Base-by-base conservation (phyloP, 2,113 vertebrate species). In the Tragelaphus buxtoni region DNA sequence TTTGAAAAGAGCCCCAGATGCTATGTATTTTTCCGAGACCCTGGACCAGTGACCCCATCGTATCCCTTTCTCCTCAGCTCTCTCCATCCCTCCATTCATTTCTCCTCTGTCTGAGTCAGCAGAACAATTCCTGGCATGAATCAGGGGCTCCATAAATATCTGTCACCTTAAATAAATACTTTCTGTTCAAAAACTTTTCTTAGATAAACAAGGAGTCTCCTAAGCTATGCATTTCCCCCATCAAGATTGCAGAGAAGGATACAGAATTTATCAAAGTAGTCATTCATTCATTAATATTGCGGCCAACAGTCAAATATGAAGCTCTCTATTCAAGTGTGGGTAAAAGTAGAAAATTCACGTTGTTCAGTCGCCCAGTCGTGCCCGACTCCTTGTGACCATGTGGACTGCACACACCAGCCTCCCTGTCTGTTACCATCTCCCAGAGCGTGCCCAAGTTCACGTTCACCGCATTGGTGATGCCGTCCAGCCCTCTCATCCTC, bases 41-140 rank as follows among this genome's bases (percentile, higher is more conserved):
- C 3, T 11, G 12, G 39, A 49, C n/a, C 1, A 1, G 7, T 11
- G 24, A 9, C 8, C 3, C 6, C 22, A 77, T 1, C 5, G 60
- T 13, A 18, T 12, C 12, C 26, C 53, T 14, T 4, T 47, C 16
- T 28, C 51, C 32, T 79, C 5, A 3, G 39, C 5, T 83, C 12
- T 53, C 20, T 13, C 24, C 6, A 35, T 8, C 9, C 16, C 60
- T 63, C 24, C 39, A 13, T 30, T 18, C 79, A 35, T 47, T 53
- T 53, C 16, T 58, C 3, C 47, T 4, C 7, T 3, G 4, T 5
- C 20, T 16, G 35, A 65, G 51, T 10, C 42, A 60, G 39, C 1
- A 92, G 69, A 86, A 51, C 17, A 65, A 56, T n/a, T 80, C 17
- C 55, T 65, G 72, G 30, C 13, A 28, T 22, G n/a, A 22, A 77